Evolutionary conservation across 2,797 vertebrate genomes (phyloP).

Genomic region (Momotus momota): DNA sequence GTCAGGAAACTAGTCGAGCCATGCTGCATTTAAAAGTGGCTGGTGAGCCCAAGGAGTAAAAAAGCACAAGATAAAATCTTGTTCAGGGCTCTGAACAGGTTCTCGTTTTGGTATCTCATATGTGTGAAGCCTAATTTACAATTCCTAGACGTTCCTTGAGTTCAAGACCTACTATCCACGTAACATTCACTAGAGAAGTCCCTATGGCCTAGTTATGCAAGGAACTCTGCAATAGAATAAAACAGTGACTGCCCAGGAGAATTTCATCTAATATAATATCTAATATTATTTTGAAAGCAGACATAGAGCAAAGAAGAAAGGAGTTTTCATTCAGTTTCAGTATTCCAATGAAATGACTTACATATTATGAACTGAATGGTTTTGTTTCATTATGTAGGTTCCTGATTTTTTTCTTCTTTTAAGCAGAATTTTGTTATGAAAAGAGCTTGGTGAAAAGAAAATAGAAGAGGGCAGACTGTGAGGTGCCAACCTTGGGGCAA

Average conservation of each 20-base stretch:
- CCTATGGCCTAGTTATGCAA: background rate
- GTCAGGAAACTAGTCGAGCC: background rate
- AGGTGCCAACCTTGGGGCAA: background rate
- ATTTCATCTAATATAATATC: background rate
- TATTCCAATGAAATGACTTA: background rate
- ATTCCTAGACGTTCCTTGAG: slow-evolving; percentile 10
- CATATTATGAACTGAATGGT: background rate
- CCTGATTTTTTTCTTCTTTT: background rate
- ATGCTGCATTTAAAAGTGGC: background rate
- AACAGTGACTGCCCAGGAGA: background rate
- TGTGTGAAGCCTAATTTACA: slow-evolving; percentile 22
- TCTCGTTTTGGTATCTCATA: background rate
- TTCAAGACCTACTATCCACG: slow-evolving; percentile 23
- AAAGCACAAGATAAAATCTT: background rate
- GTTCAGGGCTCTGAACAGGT: background rate
- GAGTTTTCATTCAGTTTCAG: background rate
- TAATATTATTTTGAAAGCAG: background rate
- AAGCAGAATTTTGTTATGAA: background rate
- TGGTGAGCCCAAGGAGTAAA: background rate
- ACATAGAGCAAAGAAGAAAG: background rate
- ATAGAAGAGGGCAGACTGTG: background rate
- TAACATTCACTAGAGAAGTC: background rate
- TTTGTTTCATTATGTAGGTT: background rate
- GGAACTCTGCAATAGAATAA: background rate
- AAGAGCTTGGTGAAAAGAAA: background rate